Percentiles rank a stretch among this genome's conserved stretches.
phyloP scores from a whole-genome alignment of 2,797 vertebrate genomes.

The Furcifer pardalis region DNA sequence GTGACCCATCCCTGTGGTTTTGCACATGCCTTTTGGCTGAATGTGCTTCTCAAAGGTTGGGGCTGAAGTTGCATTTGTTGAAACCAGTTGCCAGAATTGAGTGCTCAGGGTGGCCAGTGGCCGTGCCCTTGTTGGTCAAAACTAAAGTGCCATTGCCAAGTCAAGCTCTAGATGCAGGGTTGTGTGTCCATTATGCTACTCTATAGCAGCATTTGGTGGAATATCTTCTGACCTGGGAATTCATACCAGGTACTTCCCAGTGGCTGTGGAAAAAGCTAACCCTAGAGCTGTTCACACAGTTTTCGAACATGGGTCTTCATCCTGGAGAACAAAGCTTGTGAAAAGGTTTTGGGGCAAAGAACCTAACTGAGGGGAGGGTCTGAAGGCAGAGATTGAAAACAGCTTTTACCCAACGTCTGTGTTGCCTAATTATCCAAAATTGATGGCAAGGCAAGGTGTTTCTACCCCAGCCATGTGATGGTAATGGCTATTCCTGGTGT shows the following conservation, averaged over 20 bases:
- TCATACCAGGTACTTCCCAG: rapidly evolving
- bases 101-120: neutral
- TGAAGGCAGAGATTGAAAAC: neutral
- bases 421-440: neutral
- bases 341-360: neutral
- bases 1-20: too few relatives aligned
- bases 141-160: too few relatives aligned
- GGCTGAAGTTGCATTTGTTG: too few relatives aligned
- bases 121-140: neutral
- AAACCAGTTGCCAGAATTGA: too few relatives aligned
- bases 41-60: too few relatives aligned
- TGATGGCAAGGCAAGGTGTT: neutral
- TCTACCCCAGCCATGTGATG: neutral
- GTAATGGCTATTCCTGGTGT: conserved; percentile 21
- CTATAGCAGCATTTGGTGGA: rapidly evolving
- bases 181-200: too few relatives aligned
- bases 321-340: neutral
- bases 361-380: neutral
- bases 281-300: neutral
- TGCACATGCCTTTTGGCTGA: too few relatives aligned
- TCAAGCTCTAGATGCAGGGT: neutral
- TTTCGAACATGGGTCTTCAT: neutral
- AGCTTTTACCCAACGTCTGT: neutral
- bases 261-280: neutral
- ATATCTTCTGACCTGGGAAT: too few relatives aligned